phyloP scores from a whole-genome alignment of 2,888 invertebrate species.

The Aphodius sticticus region DNA sequence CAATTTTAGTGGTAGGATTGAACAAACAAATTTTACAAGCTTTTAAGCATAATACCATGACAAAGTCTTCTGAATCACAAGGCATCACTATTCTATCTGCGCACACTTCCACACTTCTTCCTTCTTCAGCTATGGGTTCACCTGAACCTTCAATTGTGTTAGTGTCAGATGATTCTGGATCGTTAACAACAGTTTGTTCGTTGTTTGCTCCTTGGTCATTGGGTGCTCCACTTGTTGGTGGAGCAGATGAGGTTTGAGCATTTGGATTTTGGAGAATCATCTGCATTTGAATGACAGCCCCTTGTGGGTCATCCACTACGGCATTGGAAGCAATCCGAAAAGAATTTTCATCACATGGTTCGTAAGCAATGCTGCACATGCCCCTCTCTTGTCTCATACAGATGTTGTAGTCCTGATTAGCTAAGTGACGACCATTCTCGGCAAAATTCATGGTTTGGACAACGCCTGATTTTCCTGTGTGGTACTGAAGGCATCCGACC shows the following conservation, averaged over 20 bases:
- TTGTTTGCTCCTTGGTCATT: background rate
- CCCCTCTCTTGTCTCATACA: constrained; percentile 76
- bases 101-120: constrained; percentile 62
- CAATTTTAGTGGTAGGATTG: too few species aligned
- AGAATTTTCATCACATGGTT: constrained; percentile 77
- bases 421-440: constrained; percentile 81
- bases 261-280: constrained; percentile 20
- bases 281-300: constrained; percentile 24
- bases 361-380: constrained; percentile 79
- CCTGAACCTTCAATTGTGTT: constrained; percentile 27
- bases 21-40: background rate
- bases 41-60: constrained; percentile 65
- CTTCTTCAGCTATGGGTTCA: constrained; percentile 47
- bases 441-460: constrained; percentile 84
- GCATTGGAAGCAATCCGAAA: constrained; percentile 73
- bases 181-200: constrained; percentile 40
- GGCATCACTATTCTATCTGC: constrained; percentile 80
- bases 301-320: constrained; percentile 18
- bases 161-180: constrained; percentile 16
- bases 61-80: constrained; percentile 84
- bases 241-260: background rate
- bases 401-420: constrained; percentile 79
- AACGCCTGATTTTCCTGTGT: constrained; percentile 67
- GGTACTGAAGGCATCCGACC: constrained; percentile 79
- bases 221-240: constrained; percentile 9